Base-by-base conservation (phyloP, 2,888 invertebrate genomes). In the Eucera pruinosa region DNA sequence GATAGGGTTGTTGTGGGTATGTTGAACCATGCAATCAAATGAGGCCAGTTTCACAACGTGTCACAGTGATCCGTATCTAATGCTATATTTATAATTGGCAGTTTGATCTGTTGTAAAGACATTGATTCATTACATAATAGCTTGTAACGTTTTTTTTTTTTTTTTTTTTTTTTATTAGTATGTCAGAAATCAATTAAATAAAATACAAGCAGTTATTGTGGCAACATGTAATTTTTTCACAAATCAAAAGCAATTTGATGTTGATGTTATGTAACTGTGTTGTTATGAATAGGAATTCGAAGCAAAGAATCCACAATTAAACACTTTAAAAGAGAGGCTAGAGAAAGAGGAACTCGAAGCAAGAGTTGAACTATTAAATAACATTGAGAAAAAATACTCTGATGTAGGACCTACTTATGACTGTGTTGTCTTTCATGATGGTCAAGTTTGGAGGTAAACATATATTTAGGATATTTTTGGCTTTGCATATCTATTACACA, bases 341-440 rank as follows among this genome's bases (percentile, higher is more conserved):
- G 93, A 94, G 54, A 97, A 97, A 89, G 99, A 99, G 90, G 97
- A 99, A 90, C 92, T 97, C 18, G 98, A 98, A 88, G 95, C 96
- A 13, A 95, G 96, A 87, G 93, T 98, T 62, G 99, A 99, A 87
- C 94, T 96, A 73, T 93, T 99, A 71, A 96, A 95, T 85, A 94
- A 93, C 75, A 94, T 96, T 57, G 98, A 99, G 82, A 99, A 98
- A 91, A 97, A 98, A 90, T 98, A 96, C 91, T 93, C 93, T 67
- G 98, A 99, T 90, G 92, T 95, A 9, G 99, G 98, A 20, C 97
- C 97, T 1, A 95, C 97, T 5, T 98, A 96, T 91, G 99, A 99
- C 92, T 98, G 98, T 93, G 94, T 99, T 61, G 94, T 99, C 33
- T 99, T 97, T 93, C 95, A 98, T 89, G 98, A 99, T 93, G 98